Conservation (phyloP, 2,113 vertebrate genomes). For the Abramis brama region DNA sequence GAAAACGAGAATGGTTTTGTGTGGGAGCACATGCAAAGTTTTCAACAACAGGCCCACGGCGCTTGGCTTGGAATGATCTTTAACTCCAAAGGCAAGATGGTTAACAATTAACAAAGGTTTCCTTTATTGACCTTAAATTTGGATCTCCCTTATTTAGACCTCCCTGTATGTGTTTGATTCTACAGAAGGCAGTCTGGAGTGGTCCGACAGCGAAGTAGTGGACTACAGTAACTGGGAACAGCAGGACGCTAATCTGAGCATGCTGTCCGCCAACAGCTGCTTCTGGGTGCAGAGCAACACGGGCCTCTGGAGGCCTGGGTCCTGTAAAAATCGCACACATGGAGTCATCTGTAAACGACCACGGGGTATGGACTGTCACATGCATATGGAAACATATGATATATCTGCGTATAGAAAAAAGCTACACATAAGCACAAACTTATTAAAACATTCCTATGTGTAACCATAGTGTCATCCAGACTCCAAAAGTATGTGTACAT, state of each 20-base stretch:
- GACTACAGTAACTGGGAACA: constrained; percentile 94
- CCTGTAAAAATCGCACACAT: constrained; percentile 90
- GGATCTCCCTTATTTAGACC: neutral
- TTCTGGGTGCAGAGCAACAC: constrained; percentile 97
- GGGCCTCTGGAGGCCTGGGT: constrained; percentile 87
- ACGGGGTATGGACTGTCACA: constrained; percentile 74
- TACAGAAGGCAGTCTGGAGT: constrained; percentile 85
- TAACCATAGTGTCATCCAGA: neutral
- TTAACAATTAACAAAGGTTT: neutral
- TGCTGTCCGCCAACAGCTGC: constrained; percentile 93
- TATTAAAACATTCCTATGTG: neutral
- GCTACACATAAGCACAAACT: neutral
- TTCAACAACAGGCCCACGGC: constrained; percentile 82
- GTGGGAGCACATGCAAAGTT: constrained; percentile 93
- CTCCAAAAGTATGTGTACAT: too few species aligned
- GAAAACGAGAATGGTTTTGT: constrained; percentile 93
- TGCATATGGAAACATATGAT: neutral
- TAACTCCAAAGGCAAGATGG: constrained; percentile 84
- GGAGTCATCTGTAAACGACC: constrained; percentile 93
- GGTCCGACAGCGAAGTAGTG: constrained; percentile 85
- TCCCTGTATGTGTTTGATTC: constrained; percentile 18
- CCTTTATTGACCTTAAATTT: neutral
- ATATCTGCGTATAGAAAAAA: neutral
- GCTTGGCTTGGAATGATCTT: constrained; percentile 96
- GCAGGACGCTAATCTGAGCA: constrained; percentile 84